These are phyloP conservation scores for Rachycentron canadum DNA, from an alignment of 2,797 vertebrate species.

Conservation along the genomic window DNA sequence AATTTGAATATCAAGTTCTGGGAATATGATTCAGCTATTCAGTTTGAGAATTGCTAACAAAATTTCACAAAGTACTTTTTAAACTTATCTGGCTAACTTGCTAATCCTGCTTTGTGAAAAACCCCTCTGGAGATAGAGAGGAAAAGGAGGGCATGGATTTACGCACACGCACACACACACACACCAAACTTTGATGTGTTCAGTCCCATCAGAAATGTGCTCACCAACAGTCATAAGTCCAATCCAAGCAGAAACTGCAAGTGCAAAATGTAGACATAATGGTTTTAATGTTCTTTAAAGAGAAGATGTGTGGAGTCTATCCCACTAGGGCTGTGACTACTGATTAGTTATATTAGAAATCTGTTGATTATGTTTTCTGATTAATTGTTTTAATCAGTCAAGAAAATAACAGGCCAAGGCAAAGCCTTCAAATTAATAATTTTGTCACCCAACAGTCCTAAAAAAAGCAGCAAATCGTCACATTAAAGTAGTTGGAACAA, in stretches of 20 bases:
- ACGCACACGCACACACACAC: not conserved
- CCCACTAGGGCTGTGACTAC: not conserved
- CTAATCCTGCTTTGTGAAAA: slow-evolving; percentile 56
- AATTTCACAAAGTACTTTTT: slow-evolving; percentile 32
- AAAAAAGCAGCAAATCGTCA: not conserved
- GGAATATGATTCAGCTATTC: slow-evolving; percentile 22
- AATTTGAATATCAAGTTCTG: slow-evolving; percentile 41
- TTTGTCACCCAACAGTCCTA: rapidly evolving
- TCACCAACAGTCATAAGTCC: not conserved
- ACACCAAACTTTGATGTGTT: slow-evolving; percentile 22
- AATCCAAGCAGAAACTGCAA: not conserved
- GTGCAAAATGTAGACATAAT: slow-evolving; percentile 3
- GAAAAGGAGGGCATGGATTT: slow-evolving; percentile 14
- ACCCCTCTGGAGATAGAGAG: not conserved
- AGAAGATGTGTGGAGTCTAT: not conserved
- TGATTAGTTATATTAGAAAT: not conserved
- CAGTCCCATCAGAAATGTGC: slow-evolving; percentile 21
- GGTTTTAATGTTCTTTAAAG: not conserved
- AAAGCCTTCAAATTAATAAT: not conserved
- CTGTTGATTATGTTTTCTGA: not conserved
- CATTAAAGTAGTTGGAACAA: not conserved
- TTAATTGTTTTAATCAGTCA: not conserved
- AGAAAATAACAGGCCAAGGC: not conserved
- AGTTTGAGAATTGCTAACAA: slow-evolving; percentile 17
- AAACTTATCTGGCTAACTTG: slow-evolving; percentile 43